Base-by-base conservation (phyloP, 2,888 invertebrate genomes). In the Plebejus argus region DNA sequence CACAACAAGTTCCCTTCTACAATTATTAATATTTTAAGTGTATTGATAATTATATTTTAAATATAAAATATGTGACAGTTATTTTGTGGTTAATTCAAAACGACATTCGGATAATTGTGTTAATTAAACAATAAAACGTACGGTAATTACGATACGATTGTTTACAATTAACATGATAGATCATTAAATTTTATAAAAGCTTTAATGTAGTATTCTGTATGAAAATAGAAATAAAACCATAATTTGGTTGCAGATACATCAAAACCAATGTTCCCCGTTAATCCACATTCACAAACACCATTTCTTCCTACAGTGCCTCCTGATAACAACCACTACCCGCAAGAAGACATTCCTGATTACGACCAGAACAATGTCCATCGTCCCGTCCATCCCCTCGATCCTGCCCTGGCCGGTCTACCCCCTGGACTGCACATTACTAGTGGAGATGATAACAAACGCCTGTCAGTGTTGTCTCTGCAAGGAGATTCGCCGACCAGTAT, bases 401-500 rank as follows among this genome's bases (percentile, higher is more conserved):
- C 88, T 35, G 85, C 86, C 0, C 49, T 82, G 35, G 76, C 82
- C 78, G 84, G 83, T 39, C 79, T 89, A 33, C 90, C 91, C 33
- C 87, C 90, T 58, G 89, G 89, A 0, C 79, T 91, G 12, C 86
- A 87, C 3, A 79, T 88, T 28, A 89, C 89, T n/a, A 82, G 82
- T 56, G 90, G 87, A 15, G 92, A 92, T 79, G 86, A 90, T 82
- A 94, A 88, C 81, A 93, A 88, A 82, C 94, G 94, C 78, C 86
- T 96, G 77, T 89, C 94, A 56, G 95, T 96, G 0, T 90, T 95
- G 61, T 95, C 95, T 0, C 86, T 98, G 81, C 96, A 97, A 87
- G 96, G 98, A 3, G 95, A 98, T 78, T 97, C 98, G 82, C 96
- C 97, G 0, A 96, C 96, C 28, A 97, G 97, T 49, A 96, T 98